These are phyloP conservation scores for Andrena chrysosceles DNA, from an alignment of 2,888 invertebrate species.

Conservation along the genomic window DNA sequence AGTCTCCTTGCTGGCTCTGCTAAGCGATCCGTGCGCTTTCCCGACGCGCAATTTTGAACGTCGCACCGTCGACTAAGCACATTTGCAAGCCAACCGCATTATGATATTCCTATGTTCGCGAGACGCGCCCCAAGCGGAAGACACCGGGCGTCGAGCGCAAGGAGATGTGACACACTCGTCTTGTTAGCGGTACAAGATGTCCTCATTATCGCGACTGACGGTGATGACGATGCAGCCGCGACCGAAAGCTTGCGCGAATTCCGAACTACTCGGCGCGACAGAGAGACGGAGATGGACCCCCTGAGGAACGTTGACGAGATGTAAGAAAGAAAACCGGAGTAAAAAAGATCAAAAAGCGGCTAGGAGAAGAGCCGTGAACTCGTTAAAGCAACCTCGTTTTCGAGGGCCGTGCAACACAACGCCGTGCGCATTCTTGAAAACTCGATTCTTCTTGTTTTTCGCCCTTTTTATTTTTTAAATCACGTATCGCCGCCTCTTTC, in stretches of 20 bases:
- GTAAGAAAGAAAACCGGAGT: constrained; percentile 45
- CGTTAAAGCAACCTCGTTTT: constrained; percentile 52
- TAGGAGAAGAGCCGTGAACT: constrained; percentile 36
- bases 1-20: constrained; percentile 2
- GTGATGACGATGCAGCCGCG: constrained; percentile 72
- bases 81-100: constrained; percentile 67
- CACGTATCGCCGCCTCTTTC: not conserved
- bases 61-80: constrained; percentile 65
- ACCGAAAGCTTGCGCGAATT: constrained; percentile 42
- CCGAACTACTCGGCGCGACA: constrained; percentile 25
- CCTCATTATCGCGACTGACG: constrained; percentile 77
- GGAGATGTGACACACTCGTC: constrained; percentile 74
- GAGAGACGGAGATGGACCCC: not conserved
- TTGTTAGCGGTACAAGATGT: constrained; percentile 76
- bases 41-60: constrained; percentile 48
- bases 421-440: not conserved
- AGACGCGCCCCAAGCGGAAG: constrained; percentile 18
- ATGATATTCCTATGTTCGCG: constrained; percentile 61
- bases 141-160: constrained; percentile 34
- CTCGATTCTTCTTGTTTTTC: constrained; percentile 11
- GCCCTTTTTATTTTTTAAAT: not conserved
- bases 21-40: constrained; percentile 36
- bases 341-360: constrained; percentile 35
- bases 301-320: constrained; percentile 18
- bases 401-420: not conserved